Conservation (phyloP, 2,113 vertebrate species). For the Odontophorus gujanensis region DNA sequence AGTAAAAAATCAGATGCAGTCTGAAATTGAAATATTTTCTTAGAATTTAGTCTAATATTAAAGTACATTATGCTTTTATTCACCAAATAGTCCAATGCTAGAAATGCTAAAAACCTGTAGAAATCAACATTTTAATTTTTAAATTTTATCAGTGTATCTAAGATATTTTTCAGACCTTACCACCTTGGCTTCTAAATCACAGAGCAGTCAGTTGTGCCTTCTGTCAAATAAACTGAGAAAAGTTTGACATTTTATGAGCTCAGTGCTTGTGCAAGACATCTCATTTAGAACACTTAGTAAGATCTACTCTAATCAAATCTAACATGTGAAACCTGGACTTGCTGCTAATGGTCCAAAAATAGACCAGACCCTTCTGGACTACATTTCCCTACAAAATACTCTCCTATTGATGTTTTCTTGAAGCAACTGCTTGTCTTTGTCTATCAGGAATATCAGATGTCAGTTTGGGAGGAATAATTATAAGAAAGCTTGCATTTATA, state of each 20-base stretch:
- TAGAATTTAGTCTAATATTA: neutral
- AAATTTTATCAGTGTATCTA: conserved; percentile 40
- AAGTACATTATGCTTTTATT: neutral
- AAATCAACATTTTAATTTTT: neutral
- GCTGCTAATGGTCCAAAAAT: conserved; percentile 69
- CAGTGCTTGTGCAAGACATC: conserved; percentile 24
- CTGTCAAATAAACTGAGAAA: conserved; percentile 55
- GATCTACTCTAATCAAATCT: conserved; percentile 68
- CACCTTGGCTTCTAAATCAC: conserved; percentile 8
- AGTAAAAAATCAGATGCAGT: neutral
- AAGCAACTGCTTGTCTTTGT: conserved; percentile 71
- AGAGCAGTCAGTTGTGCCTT: conserved; percentile 51
- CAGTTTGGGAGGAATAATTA: conserved; percentile 72
- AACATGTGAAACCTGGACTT: conserved; percentile 61
- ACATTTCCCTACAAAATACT: conserved; percentile 54
- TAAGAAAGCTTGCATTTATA: conserved; percentile 65
- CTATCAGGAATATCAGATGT: conserved; percentile 66
- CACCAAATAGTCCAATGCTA: neutral
- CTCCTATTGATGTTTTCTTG: conserved; percentile 55
- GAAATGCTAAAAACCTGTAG: conserved; percentile 35
- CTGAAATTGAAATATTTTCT: conserved; percentile 3
- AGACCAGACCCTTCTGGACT: conserved; percentile 43
- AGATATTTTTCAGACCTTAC: conserved; percentile 65
- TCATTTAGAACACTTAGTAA: conserved; percentile 64
- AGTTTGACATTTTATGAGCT: conserved; percentile 68